Conservation (phyloP, 2,797 vertebrate species). For the Crocodylus rhombifer region DNA sequence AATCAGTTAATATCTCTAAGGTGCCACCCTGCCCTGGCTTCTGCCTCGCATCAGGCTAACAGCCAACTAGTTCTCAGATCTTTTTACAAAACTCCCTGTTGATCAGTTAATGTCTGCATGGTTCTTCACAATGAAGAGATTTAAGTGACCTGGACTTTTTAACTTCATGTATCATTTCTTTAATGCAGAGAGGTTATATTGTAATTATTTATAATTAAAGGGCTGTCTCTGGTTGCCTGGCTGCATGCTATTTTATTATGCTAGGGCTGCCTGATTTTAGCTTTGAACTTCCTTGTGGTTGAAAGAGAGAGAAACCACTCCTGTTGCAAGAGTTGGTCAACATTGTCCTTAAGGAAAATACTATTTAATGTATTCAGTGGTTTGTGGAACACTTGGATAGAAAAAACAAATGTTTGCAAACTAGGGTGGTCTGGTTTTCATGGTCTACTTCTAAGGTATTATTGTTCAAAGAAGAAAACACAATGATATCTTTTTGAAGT, state of each 20-base stretch:
- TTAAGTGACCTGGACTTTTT: not conserved
- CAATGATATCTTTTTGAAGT: not conserved
- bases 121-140: not conserved
- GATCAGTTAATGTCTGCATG: not conserved
- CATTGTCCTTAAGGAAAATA: not conserved
- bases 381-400: not conserved
- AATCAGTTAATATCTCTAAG: too few relatives aligned
- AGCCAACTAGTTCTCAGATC: too few relatives aligned
- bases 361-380: not conserved
- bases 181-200: too few relatives aligned
- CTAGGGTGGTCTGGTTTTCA: not conserved
- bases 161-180: too few relatives aligned
- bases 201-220: not conserved
- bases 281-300: not conserved
- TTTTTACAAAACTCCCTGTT: not conserved
- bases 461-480: not conserved
- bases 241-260: not conserved
- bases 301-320: not conserved
- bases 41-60: too few relatives aligned
- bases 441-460: not conserved
- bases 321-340: not conserved
- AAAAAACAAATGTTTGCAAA: not conserved
- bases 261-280: not conserved
- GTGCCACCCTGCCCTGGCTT: too few relatives aligned
- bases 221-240: not conserved